These are phyloP conservation scores for Ageneiosus marmoratus DNA, from an alignment of 2,113 vertebrate genomes.

Conservation along the genomic window DNA sequence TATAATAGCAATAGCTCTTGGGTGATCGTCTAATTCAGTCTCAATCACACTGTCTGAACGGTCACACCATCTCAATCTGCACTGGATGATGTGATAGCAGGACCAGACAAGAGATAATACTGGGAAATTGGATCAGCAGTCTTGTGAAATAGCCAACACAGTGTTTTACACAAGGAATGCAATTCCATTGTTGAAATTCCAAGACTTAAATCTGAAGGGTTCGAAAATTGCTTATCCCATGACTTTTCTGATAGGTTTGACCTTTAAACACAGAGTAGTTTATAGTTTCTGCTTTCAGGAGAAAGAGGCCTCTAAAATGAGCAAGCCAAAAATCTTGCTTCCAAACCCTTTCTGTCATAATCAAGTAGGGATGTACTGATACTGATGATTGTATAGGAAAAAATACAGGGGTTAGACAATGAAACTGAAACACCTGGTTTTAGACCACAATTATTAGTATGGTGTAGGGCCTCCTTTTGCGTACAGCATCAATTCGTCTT, in stretches of 20 bases:
- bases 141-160: conserved; percentile 24
- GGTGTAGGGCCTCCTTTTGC: too few relatives aligned
- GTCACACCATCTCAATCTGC: conserved; percentile 41
- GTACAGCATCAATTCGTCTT: too few relatives aligned
- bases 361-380: background rate
- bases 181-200: conserved; percentile 29
- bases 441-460: too few relatives aligned
- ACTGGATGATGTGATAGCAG: conserved; percentile 21
- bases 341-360: background rate
- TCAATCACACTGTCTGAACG: conserved; percentile 34
- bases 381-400: too few relatives aligned
- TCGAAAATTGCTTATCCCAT: conserved; percentile 29
- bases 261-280: conserved; percentile 17
- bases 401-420: too few relatives aligned
- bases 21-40: conserved; percentile 31
- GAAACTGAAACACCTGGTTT: too few relatives aligned
- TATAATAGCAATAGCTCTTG: conserved; percentile 45
- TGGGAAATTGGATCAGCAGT: conserved; percentile 36
- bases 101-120: conserved; percentile 40
- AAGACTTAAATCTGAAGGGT: conserved; percentile 24
- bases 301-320: background rate
- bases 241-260: conserved; percentile 32
- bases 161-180: conserved; percentile 28
- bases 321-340: background rate
- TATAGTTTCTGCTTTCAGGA: conserved; percentile 5